Percentiles rank a stretch among this genome's conserved stretches.
phyloP scores from a whole-genome alignment of 2,113 vertebrate species.

The Neogale vison region DNA sequence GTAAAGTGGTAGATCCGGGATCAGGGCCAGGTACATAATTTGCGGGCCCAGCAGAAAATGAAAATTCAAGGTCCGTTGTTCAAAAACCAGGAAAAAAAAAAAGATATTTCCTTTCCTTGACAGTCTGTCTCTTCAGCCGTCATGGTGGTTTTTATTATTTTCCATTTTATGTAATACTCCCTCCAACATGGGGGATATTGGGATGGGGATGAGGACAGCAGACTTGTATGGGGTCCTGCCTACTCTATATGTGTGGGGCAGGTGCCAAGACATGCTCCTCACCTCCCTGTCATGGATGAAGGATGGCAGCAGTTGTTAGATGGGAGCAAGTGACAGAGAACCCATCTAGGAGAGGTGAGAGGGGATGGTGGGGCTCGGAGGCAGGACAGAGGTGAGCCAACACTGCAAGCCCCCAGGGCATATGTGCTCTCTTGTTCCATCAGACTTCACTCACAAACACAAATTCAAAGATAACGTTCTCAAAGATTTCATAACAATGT shows the following conservation, averaged over 20 bases:
- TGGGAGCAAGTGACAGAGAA: not conserved
- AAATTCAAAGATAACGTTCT: not conserved
- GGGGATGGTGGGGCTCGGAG: accelerated
- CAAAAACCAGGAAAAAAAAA: not conserved
- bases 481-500: not conserved
- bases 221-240: not conserved
- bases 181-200: not conserved
- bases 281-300: accelerated
- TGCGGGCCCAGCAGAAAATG: not conserved
- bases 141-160: not conserved
- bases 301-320: accelerated
- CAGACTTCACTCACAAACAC: not conserved
- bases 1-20: not conserved
- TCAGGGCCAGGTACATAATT: not conserved
- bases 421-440: not conserved
- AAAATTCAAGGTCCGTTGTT: not conserved
- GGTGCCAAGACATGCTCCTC: accelerated
- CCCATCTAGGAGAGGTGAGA: accelerated
- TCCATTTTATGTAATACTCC: not conserved
- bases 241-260: accelerated
- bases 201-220: accelerated
- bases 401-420: too few relatives aligned
- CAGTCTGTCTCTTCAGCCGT: not conserved
- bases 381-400: not conserved
- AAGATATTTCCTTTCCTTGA: not conserved